phyloP scores from a whole-genome alignment of 2,888 invertebrate genomes.

The Sisyra nigra region DNA sequence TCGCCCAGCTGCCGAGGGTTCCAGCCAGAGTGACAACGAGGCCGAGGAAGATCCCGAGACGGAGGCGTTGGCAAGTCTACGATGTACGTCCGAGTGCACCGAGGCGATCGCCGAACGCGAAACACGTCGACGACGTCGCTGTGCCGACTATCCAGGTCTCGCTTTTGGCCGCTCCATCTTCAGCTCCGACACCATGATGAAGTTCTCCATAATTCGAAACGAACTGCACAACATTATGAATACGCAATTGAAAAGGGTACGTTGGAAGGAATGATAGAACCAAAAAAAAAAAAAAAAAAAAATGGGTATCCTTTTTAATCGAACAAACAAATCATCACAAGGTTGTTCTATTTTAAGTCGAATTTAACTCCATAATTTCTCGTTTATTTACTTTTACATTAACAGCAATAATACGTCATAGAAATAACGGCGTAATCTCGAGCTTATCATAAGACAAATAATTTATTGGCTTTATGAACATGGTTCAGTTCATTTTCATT shows the following conservation, averaged over 20 bases:
- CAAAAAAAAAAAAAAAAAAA: background rate
- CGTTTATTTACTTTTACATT: too few relatives aligned
- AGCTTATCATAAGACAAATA: too few relatives aligned
- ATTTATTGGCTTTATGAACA: too few relatives aligned
- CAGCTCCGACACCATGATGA: conserved; percentile 95
- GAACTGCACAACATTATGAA: conserved; percentile 96
- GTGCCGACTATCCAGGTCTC: conserved; percentile 83
- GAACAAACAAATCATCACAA: background rate
- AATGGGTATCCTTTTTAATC: background rate
- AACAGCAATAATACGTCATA: too few relatives aligned
- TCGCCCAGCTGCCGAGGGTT: conserved; percentile 29
- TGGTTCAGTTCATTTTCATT: too few relatives aligned
- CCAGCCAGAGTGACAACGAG: conserved; percentile 32
- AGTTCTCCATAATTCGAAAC: conserved; percentile 90
- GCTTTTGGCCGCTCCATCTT: conserved; percentile 86
- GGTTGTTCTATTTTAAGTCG: background rate
- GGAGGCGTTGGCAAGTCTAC: conserved; percentile 64
- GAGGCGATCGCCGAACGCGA: conserved; percentile 80
- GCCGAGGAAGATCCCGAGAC: conserved; percentile 60
- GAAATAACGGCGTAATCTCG: too few relatives aligned
- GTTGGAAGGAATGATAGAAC: too few relatives aligned
- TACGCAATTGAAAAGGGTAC: conserved; percentile 92
- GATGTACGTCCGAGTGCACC: conserved; percentile 79
- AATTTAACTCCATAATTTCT: too few relatives aligned
- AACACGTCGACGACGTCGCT: conserved; percentile 55